phyloP scores from a whole-genome alignment of 2,113 vertebrate genomes.

The Rhipidura dahli region DNA sequence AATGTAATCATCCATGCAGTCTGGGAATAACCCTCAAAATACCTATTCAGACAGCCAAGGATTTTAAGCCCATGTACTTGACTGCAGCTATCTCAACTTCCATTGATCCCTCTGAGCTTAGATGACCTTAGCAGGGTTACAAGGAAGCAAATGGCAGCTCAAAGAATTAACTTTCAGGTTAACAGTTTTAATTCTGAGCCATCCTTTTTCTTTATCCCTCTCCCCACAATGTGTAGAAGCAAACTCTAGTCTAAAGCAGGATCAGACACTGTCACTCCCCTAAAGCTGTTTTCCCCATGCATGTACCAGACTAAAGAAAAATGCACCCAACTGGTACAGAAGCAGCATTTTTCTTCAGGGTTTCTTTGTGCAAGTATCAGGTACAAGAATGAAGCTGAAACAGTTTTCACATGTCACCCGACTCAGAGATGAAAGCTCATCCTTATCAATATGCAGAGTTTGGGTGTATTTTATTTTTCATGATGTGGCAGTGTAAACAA shows the following conservation, averaged over 20 bases:
- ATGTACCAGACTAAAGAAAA: background rate
- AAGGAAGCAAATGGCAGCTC: background rate
- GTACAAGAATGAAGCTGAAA: conserved; percentile 25
- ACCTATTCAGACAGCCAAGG: background rate
- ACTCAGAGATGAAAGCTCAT: conserved; percentile 55
- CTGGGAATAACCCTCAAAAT: background rate
- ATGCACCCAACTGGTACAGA: background rate
- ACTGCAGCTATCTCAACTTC: background rate
- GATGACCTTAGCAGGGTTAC: background rate
- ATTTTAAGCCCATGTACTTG: background rate
- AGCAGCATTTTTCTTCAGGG: background rate
- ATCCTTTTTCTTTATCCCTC: background rate
- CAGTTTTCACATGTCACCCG: conserved; percentile 28
- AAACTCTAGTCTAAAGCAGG: background rate
- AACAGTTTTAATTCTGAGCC: background rate
- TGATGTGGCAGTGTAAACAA: conserved; percentile 68
- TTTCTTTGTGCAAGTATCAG: conserved; percentile 32
- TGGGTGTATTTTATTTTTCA: conserved; percentile 67
- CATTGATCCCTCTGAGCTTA: background rate
- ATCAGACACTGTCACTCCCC: background rate
- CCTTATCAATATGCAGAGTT: conserved; percentile 62
- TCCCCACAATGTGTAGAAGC: background rate
- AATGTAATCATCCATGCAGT: background rate
- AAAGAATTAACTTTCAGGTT: background rate
- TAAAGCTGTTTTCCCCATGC: background rate